A percentile compares a stretch with the other conserved stretches of the same genome.
Evolutionary conservation across 37 sponge, comb jelly and placozoan species (phyloP).

Genomic region (Ianthella basta): DNA sequence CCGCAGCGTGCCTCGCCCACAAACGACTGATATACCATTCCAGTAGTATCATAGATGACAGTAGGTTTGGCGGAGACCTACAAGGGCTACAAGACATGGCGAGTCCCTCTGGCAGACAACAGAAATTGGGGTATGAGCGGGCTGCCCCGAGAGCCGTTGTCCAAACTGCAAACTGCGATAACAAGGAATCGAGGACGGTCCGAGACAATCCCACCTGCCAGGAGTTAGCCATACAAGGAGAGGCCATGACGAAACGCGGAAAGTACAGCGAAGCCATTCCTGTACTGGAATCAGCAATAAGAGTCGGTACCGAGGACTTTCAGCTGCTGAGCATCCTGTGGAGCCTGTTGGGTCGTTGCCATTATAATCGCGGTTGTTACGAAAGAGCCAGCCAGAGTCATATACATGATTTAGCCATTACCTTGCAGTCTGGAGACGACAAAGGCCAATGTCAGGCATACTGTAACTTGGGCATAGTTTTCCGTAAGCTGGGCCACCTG

Average conservation of each 20-base stretch:
- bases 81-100: too few species aligned
- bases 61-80: too few species aligned
- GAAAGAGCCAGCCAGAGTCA: conserved; percentile 77
- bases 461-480: conserved; percentile 86
- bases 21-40: too few species aligned
- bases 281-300: conserved; percentile 71
- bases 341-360: conserved; percentile 87
- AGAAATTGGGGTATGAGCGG: too few species aligned
- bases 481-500: conserved; percentile 68
- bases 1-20: too few species aligned
- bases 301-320: conserved; percentile 65
- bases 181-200: too few species aligned
- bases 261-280: conserved; percentile 78
- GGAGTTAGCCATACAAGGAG: conserved; percentile 84
- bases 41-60: too few species aligned
- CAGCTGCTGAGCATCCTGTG: conserved; percentile 83
- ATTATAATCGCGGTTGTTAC: conserved; percentile 73
- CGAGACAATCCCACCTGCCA: conserved; percentile 68
- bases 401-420: conserved; percentile 83
- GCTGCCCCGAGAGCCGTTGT: too few species aligned
- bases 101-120: too few species aligned
- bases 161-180: too few species aligned
- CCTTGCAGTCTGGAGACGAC: conserved; percentile 65
- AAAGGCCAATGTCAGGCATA: conserved; percentile 82
- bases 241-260: conserved; percentile 72